Conservation (phyloP, 2,113 vertebrate species). For the Aix galericulata region DNA sequence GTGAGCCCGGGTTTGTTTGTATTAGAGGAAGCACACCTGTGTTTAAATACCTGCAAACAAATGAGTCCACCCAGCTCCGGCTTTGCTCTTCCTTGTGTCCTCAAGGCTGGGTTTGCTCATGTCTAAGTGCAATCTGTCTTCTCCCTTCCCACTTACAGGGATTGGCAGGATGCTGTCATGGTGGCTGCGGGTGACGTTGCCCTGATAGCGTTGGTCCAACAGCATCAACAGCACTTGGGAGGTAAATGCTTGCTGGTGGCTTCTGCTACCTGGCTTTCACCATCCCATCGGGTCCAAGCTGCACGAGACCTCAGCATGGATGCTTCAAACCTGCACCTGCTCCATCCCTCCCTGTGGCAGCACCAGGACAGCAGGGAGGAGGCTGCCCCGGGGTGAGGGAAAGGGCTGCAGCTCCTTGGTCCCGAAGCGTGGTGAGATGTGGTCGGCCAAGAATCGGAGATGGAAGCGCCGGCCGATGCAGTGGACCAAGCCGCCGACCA, state of each 20-base stretch:
- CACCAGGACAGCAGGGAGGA: slow-evolving; percentile 83
- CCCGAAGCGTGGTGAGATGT: slow-evolving; percentile 84
- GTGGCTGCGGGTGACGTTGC: rapidly evolving
- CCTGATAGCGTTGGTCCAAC: background rate
- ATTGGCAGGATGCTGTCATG: rapidly evolving
- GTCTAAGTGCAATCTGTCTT: background rate
- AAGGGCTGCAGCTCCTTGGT: slow-evolving; percentile 78
- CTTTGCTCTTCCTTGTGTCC: background rate
- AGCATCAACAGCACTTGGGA: too few species aligned
- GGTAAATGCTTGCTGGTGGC: background rate
- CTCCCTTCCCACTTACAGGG: rapidly evolving
- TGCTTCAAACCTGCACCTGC: slow-evolving; percentile 79
- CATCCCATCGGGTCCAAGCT: rapidly evolving
- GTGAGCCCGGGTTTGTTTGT: background rate
- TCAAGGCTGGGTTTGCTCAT: background rate
- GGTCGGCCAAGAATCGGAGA: slow-evolving; percentile 84
- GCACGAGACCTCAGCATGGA: rapidly evolving
- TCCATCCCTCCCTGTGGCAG: slow-evolving; percentile 71
- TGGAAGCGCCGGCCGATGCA: slow-evolving; percentile 82
- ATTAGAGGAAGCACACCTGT: background rate
- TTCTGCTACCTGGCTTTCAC: background rate
- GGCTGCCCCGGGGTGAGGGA: slow-evolving; percentile 78
- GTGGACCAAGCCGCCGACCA: slow-evolving; percentile 79
- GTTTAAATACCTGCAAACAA: slow-evolving; percentile 5
- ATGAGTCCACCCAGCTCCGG: background rate